Percentiles rank a stretch among this genome's conserved stretches.
Conservation (phyloP, 30 jellyfish, hydroid and myxozoan species). For the Rhopilema esculentum region DNA sequence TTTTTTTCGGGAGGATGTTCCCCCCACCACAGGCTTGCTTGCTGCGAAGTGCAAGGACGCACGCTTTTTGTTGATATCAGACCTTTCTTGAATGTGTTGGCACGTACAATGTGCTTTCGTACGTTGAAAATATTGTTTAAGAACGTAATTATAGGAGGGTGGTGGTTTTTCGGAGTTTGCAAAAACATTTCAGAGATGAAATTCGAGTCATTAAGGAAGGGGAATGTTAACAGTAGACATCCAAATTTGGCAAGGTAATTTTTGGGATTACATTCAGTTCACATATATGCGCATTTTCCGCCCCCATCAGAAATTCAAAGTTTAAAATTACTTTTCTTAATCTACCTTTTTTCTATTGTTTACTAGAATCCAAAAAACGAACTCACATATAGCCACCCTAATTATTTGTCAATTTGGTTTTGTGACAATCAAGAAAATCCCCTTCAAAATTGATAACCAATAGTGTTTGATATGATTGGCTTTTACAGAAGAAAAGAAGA, state of each 20-base stretch:
- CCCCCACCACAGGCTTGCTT: not conserved
- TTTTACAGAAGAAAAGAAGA: not conserved
- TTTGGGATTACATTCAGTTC: too few relatives aligned
- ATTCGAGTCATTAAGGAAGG: not conserved
- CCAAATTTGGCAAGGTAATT: not conserved
- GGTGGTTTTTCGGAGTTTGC: not conserved
- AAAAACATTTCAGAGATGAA: not conserved
- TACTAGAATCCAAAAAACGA: too few relatives aligned
- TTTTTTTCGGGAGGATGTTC: not conserved
- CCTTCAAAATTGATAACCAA: not conserved
- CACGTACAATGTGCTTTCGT: not conserved
- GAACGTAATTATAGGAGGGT: not conserved
- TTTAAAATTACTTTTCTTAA: not conserved
- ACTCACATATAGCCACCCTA: too few relatives aligned
- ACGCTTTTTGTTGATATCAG: not conserved
- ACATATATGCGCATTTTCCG: too few relatives aligned
- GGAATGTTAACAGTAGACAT: not conserved
- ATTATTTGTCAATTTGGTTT: too few relatives aligned
- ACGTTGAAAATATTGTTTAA: not conserved
- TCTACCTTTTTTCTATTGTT: not conserved
- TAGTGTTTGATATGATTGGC: not conserved
- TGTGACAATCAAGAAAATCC: too few relatives aligned
- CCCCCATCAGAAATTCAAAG: too few relatives aligned
- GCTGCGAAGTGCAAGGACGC: not conserved
- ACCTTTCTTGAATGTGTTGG: not conserved